phyloP scores from a whole-genome alignment of 2,888 invertebrate genomes.

The Acanthococcus lagerstroemiae region DNA sequence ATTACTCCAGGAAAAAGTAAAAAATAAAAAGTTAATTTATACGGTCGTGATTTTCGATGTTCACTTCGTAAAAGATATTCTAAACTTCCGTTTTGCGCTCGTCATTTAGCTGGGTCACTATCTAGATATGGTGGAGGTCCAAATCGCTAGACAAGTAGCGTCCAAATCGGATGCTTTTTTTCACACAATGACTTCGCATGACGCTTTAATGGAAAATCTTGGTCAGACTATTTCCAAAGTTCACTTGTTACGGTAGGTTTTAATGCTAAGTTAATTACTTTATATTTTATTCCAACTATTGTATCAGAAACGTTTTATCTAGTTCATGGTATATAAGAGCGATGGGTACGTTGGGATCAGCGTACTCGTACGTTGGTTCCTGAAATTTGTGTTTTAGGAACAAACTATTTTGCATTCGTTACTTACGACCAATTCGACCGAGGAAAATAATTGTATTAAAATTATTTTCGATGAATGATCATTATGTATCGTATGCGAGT shows the following conservation, averaged over 20 bases:
- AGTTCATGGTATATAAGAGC: too few relatives aligned
- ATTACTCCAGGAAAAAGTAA: slow-evolving; percentile 72
- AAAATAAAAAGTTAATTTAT: background rate
- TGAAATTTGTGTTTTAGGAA: too few relatives aligned
- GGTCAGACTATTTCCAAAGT: slow-evolving; percentile 69
- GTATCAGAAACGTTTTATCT: too few relatives aligned
- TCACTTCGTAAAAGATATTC: too few relatives aligned
- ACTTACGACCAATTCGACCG: too few relatives aligned
- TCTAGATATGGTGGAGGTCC: slow-evolving; percentile 87
- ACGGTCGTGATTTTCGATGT: background rate
- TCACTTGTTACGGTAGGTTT: slow-evolving; percentile 45
- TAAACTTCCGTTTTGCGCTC: background rate
- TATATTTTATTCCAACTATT: background rate
- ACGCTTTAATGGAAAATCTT: slow-evolving; percentile 92
- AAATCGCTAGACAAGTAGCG: slow-evolving; percentile 84
- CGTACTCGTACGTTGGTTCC: too few relatives aligned
- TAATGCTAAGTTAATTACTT: background rate
- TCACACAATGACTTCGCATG: slow-evolving; percentile 96
- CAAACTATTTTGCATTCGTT: too few relatives aligned
- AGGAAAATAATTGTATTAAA: too few relatives aligned
- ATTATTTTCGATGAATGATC: too few relatives aligned
- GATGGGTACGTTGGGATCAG: too few relatives aligned
- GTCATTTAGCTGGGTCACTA: slow-evolving; percentile 67
- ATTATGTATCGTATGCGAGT: too few relatives aligned
- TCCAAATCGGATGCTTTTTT: slow-evolving; percentile 95